Evolutionary conservation across 2,797 vertebrate genomes (phyloP).

Genomic region (Tachyglossus aculeatus): DNA sequence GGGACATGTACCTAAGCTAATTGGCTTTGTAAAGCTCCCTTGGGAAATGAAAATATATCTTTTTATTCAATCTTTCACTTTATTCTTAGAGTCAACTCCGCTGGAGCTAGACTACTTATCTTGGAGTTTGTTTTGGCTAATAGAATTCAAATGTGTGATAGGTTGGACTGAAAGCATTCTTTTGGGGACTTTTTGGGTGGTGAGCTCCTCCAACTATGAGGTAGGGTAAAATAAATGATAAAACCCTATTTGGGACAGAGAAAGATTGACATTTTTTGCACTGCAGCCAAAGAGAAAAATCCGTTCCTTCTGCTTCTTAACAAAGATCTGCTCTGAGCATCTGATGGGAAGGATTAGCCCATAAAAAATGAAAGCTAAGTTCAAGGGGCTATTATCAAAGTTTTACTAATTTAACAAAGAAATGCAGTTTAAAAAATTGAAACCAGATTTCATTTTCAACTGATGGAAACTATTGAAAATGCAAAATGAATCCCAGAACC

Average conservation of each 20-base stretch:
- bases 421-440: constrained; percentile 29
- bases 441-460: constrained; percentile 23
- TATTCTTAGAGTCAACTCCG: background rate
- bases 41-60: background rate
- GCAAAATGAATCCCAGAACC: constrained; percentile 21
- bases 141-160: background rate
- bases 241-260: constrained; percentile 35
- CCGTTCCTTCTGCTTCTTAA: constrained; percentile 46
- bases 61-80: background rate
- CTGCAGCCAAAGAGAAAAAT: constrained; percentile 44
- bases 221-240: constrained; percentile 11
- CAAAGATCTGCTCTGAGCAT: constrained; percentile 45
- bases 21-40: background rate
- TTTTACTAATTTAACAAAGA: constrained; percentile 47
- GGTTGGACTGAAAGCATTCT: background rate
- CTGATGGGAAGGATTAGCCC: constrained; percentile 46
- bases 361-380: constrained; percentile 55
- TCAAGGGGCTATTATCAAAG: constrained; percentile 50
- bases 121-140: background rate
- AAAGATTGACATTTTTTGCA: constrained; percentile 30
- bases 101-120: background rate
- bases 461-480: constrained; percentile 29
- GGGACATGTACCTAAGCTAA: too few relatives aligned
- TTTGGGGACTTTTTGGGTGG: background rate
- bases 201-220: constrained; percentile 23